Base-by-base conservation (phyloP, 2,888 invertebrate species). In the Xiphydria camelus region DNA sequence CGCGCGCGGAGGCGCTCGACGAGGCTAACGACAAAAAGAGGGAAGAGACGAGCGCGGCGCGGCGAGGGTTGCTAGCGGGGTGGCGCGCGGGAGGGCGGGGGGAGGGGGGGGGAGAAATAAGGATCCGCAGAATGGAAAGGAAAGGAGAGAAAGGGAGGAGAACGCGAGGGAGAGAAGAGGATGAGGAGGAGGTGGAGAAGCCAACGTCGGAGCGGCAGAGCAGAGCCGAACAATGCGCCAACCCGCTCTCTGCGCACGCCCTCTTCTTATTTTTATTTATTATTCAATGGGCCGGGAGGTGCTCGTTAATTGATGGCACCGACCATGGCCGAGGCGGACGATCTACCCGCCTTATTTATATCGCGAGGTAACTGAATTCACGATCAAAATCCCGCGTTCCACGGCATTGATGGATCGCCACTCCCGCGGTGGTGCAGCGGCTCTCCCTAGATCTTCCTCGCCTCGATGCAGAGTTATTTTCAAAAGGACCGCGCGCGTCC, bases 251-350 rank as follows among this genome's bases (percentile, higher is more conserved):
- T 37, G 49, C 53, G 40, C 26, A 26, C 50, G 41, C 34, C 29
- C 41, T 49, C 44, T 50, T 61, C 55, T 62, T 61, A 60, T 66
- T 70, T 70, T 68, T 66, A 63, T 68, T 70, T 70, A 68, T 71
- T 66, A 70, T 71, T 72, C 68, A 70, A 71, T 71, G 64, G 66
- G 39, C 60, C 62, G 59, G 61, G 58, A 65, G 70, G 67, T 69
- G 70, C 70, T 70, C 68, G 70, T 72, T 72, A 72, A 72, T 72
- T 69, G 72, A 72, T 72, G 70, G 68, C 62, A 69, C 62, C 61
- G 64, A 53, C 62, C 58, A 49, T 55, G 53, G 51, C 49, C 51
- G 57, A 57, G 44, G 46, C 56, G 51, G 49, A 25, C 41, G 42
- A 42, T 42, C 58, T 55, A 47, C 47, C 56, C 52, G 59, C 61